These are phyloP conservation scores for Eulemur albifrons DNA, from an alignment of 2,797 vertebrate species.

Conservation along the genomic window DNA sequence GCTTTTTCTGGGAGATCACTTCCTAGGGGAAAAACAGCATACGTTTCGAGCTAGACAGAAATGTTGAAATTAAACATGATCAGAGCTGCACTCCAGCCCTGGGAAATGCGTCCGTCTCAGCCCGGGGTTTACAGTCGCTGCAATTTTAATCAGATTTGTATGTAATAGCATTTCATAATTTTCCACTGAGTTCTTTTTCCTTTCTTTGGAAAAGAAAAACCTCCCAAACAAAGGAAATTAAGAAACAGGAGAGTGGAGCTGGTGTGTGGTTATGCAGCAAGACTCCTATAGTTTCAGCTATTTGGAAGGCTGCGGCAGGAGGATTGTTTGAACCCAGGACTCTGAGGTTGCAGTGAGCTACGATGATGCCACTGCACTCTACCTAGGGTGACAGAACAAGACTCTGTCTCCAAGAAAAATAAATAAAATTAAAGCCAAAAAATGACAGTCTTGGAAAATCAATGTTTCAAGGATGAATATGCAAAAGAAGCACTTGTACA, in stretches of 20 bases:
- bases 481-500: background rate
- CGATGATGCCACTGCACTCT: too few relatives aligned
- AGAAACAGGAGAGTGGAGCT: background rate
- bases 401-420: background rate
- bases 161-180: constrained; percentile 67
- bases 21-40: background rate
- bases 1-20: constrained; percentile 10
- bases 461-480: background rate
- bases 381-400: background rate
- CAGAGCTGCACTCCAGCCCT: background rate
- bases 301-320: too few relatives aligned
- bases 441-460: background rate
- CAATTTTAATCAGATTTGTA: constrained; percentile 60
- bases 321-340: too few relatives aligned
- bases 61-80: background rate
- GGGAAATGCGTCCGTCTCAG: background rate
- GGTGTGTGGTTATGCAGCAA: background rate
- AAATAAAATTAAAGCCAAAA: background rate
- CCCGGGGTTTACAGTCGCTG: constrained; percentile 21
- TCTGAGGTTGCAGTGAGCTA: too few relatives aligned
- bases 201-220: constrained; percentile 50
- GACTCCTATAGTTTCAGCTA: too few relatives aligned
- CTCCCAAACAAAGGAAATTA: constrained; percentile 60
- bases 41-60: background rate
- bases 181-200: constrained; percentile 41